phyloP scores from a whole-genome alignment of 2,888 invertebrate species.

The Cataglyphis albicans region DNA sequence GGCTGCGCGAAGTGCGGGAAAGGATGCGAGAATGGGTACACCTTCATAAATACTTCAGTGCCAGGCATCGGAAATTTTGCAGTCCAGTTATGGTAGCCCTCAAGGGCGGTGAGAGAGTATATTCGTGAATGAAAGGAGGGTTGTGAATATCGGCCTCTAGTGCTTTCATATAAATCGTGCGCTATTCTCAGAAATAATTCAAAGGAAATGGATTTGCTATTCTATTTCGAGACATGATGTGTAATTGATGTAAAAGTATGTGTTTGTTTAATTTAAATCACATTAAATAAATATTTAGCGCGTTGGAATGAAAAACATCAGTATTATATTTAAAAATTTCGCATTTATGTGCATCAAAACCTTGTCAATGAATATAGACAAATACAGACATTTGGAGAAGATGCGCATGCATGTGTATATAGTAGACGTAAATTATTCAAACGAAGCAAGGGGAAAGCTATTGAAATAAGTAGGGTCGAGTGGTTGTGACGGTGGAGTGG shows the following conservation, averaged over 20 bases:
- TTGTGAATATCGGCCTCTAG: constrained; percentile 66
- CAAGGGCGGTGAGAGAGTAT: constrained; percentile 48
- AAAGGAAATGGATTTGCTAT: neutral
- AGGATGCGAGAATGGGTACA: constrained; percentile 62
- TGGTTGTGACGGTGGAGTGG: constrained; percentile 75
- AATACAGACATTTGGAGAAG: constrained; percentile 30
- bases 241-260: constrained; percentile 7
- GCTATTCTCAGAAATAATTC: constrained; percentile 48
- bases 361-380: constrained; percentile 49
- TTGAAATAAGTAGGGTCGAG: constrained; percentile 85
- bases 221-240: neutral
- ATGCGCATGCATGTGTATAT: constrained; percentile 34
- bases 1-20: constrained; percentile 58
- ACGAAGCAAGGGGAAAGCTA: constrained; percentile 82
- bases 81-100: constrained; percentile 76
- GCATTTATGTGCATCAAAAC: constrained; percentile 52
- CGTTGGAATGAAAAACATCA: constrained; percentile 61
- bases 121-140: constrained; percentile 59
- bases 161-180: constrained; percentile 54
- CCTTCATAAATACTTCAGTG: constrained; percentile 83
- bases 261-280: neutral
- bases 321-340: constrained; percentile 55
- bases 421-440: constrained; percentile 81
- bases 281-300: neutral
- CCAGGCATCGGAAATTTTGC: constrained; percentile 81